Base-by-base conservation (phyloP, 1,140 invertebrate genomes). In the Eupristina koningsbergeri region DNA sequence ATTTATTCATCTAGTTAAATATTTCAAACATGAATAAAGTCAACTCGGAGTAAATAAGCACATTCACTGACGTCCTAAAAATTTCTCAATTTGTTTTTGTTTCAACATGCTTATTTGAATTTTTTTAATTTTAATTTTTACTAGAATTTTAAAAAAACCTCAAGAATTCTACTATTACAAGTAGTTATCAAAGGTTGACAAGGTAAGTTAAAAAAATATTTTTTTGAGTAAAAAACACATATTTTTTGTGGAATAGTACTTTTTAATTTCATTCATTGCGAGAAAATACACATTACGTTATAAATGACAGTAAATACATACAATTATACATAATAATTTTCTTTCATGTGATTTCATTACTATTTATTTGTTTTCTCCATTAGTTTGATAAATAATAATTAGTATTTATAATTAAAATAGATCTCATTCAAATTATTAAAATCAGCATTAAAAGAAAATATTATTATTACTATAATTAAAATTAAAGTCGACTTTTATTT, bases 51-150 rank as follows among this genome's bases (percentile, higher is more conserved):
- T 39, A 69, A 69, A 69, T 19, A 69, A 39, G 34, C 34, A 22
- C 26, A 69, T 22, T 39, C 17, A 69, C 2, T 69, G 17, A 17
- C 34, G 29, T 39, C 34, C 5, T 39, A 22, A 2, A 15, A 69
- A 13, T 22, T 13, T 39, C 34, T 36, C 34, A 15, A 19, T 29
- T 69, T 5, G 31, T 29, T 31, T 34, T 69, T 36, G 8, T 69
- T 22, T 19, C 34, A 69, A 39, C 64, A 39, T 39, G 34, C 15
- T 17, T 69, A 39, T 69, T 69, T 39, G 29, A 69, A 69, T 36
- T 39, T 39, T 69, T 69, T 69, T 22, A 69, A 36, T 69, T 69
- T 69, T 69, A 69, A 39, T 39, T 69, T 69, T 9, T 31, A 29
- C 0, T 22, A 39, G 31, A 31, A 36, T 39, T 39, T 13, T 13